Evolutionary conservation across 2,113 vertebrate genomes (phyloP).

Genomic region (Passer montanus): DNA sequence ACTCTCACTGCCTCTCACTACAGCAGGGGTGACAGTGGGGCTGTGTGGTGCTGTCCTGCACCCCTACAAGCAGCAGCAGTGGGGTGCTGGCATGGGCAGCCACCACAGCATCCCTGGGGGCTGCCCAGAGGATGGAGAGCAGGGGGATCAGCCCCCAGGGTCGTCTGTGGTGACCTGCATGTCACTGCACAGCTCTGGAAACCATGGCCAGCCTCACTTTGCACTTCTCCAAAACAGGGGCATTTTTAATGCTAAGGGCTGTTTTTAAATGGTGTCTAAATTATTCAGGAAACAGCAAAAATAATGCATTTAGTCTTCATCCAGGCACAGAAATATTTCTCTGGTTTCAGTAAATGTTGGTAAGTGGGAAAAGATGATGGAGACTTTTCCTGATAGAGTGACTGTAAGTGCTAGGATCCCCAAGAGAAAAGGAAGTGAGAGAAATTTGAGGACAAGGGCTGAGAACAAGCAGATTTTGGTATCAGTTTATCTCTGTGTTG

Average conservation of each 20-base stretch:
- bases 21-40: not conserved
- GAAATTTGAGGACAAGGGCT: not conserved
- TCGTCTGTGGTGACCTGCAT: fast-evolving
- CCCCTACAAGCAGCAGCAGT: not conserved
- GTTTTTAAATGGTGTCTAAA: not conserved
- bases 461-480: not conserved
- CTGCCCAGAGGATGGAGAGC: not conserved
- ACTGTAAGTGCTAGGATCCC: not conserved
- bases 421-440: not conserved
- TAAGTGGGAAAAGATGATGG: not conserved
- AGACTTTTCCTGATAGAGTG: not conserved
- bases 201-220: not conserved
- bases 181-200: not conserved
- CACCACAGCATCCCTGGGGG: not conserved
- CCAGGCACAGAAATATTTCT: not conserved
- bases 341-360: not conserved
- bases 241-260: not conserved
- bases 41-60: not conserved
- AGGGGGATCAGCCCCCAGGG: not conserved
- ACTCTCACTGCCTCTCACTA: fast-evolving
- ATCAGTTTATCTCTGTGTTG: not conserved
- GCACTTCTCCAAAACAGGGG: not conserved
- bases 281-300: not conserved
- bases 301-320: not conserved
- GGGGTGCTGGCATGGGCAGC: not conserved